phyloP scores from a whole-genome alignment of 2,113 vertebrate genomes.

The Silurus meridionalis region DNA sequence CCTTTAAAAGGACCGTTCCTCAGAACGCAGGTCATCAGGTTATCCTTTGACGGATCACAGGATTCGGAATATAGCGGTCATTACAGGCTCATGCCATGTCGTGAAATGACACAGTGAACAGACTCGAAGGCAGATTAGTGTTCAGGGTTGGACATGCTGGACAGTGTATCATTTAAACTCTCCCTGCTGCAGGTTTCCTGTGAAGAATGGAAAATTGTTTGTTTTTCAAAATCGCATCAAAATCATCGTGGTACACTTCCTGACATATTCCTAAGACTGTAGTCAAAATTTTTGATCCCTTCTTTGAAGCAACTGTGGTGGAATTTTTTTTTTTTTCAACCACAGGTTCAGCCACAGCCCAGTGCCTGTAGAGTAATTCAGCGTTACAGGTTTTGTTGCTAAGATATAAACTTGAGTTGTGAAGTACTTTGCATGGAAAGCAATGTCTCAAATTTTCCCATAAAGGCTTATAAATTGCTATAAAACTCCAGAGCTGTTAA shows the following conservation, averaged over 20 bases:
- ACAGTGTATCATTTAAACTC: neutral
- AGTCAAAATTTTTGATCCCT: neutral
- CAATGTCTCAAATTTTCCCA: neutral
- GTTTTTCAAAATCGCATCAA: conserved; percentile 35
- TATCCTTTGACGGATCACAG: neutral
- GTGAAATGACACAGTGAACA: neutral
- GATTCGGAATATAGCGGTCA: neutral
- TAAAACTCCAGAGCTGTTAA: neutral
- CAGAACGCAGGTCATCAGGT: neutral
- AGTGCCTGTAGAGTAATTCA: neutral
- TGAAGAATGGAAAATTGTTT: conserved; percentile 46
- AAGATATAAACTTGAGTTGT: neutral
- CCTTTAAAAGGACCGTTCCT: neutral
- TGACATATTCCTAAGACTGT: conserved; percentile 22
- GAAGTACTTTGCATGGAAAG: neutral
- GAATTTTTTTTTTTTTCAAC: neutral
- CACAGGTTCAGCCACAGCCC: neutral
- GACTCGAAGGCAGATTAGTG: neutral
- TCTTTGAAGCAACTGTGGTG: conserved; percentile 5
- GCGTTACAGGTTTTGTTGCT: neutral
- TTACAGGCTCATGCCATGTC: neutral
- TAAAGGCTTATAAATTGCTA: neutral
- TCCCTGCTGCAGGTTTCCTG: conserved; percentile 29
- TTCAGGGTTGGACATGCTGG: neutral
- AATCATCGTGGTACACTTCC: conserved; percentile 23